phyloP scores from a whole-genome alignment of 1,140 invertebrate species.

The Zaprionus africanus region DNA sequence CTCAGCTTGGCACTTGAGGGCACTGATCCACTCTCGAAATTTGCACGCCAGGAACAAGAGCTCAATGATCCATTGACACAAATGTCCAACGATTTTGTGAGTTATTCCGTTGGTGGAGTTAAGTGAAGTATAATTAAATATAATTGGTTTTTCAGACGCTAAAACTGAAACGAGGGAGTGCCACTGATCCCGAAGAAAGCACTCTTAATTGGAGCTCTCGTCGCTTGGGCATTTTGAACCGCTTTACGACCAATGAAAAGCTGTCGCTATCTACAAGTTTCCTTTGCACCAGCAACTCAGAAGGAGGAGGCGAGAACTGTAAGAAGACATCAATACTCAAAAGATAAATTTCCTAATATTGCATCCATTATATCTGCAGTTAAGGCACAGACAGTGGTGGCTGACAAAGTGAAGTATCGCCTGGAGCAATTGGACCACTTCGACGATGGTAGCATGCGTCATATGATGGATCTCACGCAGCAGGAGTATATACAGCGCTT shows the following conservation, averaged over 20 bases:
- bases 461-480: constrained; percentile 95
- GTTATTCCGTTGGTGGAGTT: constrained; percentile 6
- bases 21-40: constrained; percentile 90
- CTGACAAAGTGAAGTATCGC: constrained; percentile 95
- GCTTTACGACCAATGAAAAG: constrained; percentile 96
- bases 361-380: constrained; percentile 85
- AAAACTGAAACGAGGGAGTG: constrained; percentile 79
- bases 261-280: constrained; percentile 95
- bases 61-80: constrained; percentile 87
- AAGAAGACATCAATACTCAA: constrained; percentile 55
- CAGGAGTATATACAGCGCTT: constrained; percentile 96
- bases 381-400: constrained; percentile 91
- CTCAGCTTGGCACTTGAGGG: constrained; percentile 87
- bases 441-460: constrained; percentile 94
- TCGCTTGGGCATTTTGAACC: constrained; percentile 90
- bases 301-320: constrained; percentile 69
- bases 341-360: constrained; percentile 74
- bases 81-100: constrained; percentile 87
- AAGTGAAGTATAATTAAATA: neutral
- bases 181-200: constrained; percentile 84
- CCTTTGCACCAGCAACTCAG: constrained; percentile 83
- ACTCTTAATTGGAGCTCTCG: constrained; percentile 91
- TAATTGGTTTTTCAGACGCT: constrained; percentile 27
- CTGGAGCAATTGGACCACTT: constrained; percentile 97
- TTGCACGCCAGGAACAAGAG: constrained; percentile 87